A percentile compares a stretch with the other conserved stretches of the same genome.
Conservation (phyloP, 2,888 invertebrate species). For the Tricholauxania praeusta region DNA sequence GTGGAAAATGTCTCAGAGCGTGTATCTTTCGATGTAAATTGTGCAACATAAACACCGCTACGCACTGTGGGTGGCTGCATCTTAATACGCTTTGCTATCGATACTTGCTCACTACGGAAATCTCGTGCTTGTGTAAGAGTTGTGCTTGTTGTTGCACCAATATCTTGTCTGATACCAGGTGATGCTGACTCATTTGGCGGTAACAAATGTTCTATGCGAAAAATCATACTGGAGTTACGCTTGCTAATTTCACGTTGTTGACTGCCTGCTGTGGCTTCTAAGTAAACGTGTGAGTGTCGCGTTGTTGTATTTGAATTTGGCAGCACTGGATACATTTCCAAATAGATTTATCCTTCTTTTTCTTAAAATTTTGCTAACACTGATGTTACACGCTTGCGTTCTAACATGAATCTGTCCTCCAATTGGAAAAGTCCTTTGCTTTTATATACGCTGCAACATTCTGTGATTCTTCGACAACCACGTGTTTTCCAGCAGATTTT, state of each 20-base stretch:
- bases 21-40: slow-evolving; percentile 60
- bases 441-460: slow-evolving; percentile 55
- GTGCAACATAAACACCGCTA: slow-evolving; percentile 59
- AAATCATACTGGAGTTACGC: slow-evolving; percentile 61
- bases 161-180: slow-evolving; percentile 27
- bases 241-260: slow-evolving; percentile 46
- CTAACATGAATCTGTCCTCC: slow-evolving; percentile 61
- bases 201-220: slow-evolving; percentile 56
- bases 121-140: not conserved
- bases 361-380: not conserved
- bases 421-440: slow-evolving; percentile 60
- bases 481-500: slow-evolving; percentile 52
- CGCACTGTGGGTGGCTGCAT: slow-evolving; percentile 27
- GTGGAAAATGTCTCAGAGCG: slow-evolving; percentile 55
- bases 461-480: slow-evolving; percentile 40
- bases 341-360: not conserved
- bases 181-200: slow-evolving; percentile 43
- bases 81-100: slow-evolving; percentile 31
- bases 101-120: not conserved
- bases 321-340: slow-evolving; percentile 54
- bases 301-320: slow-evolving; percentile 50
- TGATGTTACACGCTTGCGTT: slow-evolving; percentile 52
- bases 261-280: slow-evolving; percentile 39
- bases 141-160: slow-evolving; percentile 13
- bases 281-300: slow-evolving; percentile 40